Evolutionary conservation across 2,113 vertebrate species (phyloP).

Genomic region (Varanus komodoensis): DNA sequence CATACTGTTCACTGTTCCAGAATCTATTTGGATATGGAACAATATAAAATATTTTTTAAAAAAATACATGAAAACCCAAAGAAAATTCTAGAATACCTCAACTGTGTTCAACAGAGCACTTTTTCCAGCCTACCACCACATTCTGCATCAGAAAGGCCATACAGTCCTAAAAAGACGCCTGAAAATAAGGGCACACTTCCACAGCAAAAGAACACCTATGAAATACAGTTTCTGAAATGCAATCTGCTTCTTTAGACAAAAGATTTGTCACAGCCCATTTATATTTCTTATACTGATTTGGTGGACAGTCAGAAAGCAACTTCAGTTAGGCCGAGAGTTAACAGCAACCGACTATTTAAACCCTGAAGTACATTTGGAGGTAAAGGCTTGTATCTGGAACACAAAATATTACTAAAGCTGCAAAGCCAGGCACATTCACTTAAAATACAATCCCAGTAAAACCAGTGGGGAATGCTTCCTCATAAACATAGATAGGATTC

Average conservation of each 20-base stretch:
- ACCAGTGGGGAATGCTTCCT: background rate
- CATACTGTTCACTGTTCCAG: too few species aligned
- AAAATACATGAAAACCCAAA: background rate
- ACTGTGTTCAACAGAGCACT: background rate
- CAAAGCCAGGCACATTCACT: background rate
- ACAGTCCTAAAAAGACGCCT: background rate
- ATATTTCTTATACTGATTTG: background rate
- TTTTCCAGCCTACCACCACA: background rate
- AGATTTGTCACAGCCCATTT: background rate
- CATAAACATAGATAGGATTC: slow-evolving; percentile 12
- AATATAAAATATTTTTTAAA: too few species aligned
- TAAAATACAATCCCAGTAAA: background rate
- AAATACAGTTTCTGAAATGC: background rate
- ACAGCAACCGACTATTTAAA: fast-evolving
- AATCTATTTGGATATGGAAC: too few species aligned
- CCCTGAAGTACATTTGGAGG: background rate
- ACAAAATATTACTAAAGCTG: background rate
- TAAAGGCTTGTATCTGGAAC: slow-evolving; percentile 22
- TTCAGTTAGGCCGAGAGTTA: background rate
- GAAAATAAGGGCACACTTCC: background rate
- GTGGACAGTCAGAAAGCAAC: background rate
- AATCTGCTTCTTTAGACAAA: background rate
- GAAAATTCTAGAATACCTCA: background rate
- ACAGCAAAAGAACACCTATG: background rate
- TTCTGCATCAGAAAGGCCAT: background rate